Conservation (phyloP, 2,113 vertebrate genomes). For the Gymnogyps californianus region DNA sequence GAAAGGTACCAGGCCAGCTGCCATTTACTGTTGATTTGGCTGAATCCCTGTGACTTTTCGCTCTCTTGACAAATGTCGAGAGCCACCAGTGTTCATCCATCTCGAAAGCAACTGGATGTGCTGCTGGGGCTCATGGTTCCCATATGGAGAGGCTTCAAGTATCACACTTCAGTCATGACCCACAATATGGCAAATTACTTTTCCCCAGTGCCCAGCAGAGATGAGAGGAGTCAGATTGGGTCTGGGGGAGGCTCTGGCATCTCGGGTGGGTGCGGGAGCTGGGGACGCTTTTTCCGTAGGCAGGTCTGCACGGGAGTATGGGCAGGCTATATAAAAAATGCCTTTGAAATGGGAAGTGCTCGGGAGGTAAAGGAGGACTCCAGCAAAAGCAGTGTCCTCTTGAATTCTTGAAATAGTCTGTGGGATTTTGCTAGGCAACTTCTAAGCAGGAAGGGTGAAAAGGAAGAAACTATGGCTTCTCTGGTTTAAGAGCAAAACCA, state of each 20-base stretch:
- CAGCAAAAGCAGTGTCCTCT: background rate
- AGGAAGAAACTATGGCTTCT: background rate
- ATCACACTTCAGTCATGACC: background rate
- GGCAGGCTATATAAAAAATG: background rate
- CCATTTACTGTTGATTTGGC: background rate
- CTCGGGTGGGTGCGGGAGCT: background rate
- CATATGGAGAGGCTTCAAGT: background rate
- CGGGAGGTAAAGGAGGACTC: background rate
- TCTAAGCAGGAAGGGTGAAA: background rate
- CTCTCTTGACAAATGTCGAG: background rate
- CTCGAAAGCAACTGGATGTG: background rate
- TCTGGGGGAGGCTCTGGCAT: background rate
- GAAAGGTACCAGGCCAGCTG: background rate
- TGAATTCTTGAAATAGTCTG: background rate
- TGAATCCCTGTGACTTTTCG: background rate
- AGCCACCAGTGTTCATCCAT: background rate
- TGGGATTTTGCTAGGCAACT: background rate
- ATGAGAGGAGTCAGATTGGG: background rate
- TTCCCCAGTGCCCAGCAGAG: background rate
- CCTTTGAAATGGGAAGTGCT: background rate
- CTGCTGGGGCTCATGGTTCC: background rate
- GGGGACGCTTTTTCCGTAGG: background rate
- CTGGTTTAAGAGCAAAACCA: background rate
- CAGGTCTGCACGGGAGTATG: background rate
- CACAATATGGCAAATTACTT: background rate